Evolutionary conservation across 2,888 invertebrate genomes (phyloP), one percentile per base, ranked within the genome.

Genomic region (Chrysolina americana): DNA sequence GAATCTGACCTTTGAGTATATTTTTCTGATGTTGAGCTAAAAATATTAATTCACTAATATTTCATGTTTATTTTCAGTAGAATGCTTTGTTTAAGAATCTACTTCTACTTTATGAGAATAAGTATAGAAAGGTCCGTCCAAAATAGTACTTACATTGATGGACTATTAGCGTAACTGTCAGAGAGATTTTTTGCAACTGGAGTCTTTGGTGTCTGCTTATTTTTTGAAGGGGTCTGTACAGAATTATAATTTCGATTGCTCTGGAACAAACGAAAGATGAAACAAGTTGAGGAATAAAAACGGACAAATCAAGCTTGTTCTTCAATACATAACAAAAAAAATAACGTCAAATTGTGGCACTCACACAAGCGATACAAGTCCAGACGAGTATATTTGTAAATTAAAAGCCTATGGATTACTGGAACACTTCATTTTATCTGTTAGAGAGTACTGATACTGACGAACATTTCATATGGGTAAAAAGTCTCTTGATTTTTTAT

Each of bases 1-100:
- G 79, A 78, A 63, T 81, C 79, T 41, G 73, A 63, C 9, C 81
- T 72, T 48, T 79, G 62, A n/a, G 47, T 48, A 48, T 76, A 79
- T 19, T 79, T 76, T 71, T 79, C 76, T 48, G 76, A 69, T n/a
- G 63, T 63, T 47, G 71, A 44, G 41, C 75, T 75, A 41, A 68
- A 50, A 71, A 48, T 9, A 70, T 15, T 41, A 9, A 19, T 2
- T 19, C 41, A 59, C 41, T 41, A 56, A 28, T 41, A 41, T 56
- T 36, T 36, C 36, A 36, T 36, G 36, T 36, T 36, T 36, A 6
- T 36, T 36, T 36, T 28, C 28, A 36, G 36, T 28, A 36, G 4
- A 36, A 8, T 36, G 36, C 36, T 36, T 36, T 28, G 28, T 28
- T 36, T 8, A 36, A 0, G 8, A 36, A 36, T 36, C 36, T 36